Evolutionary conservation across 2,797 vertebrate genomes (phyloP).

Genomic region (Hoplostethus mediterraneus): DNA sequence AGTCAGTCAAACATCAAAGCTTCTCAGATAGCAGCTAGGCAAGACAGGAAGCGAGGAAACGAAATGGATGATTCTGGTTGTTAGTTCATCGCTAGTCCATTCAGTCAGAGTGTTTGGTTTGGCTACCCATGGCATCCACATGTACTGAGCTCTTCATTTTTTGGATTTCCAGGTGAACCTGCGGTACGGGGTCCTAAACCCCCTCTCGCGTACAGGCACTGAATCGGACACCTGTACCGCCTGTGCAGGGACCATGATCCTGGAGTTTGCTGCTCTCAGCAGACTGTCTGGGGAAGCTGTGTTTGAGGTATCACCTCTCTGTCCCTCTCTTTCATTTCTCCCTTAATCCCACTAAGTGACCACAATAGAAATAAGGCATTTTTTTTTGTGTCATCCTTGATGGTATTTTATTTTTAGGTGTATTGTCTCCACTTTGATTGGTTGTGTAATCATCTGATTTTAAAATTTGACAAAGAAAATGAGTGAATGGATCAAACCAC

Average conservation of each 20-base stretch:
- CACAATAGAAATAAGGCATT: not conserved
- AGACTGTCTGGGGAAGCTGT: slow-evolving; percentile 85
- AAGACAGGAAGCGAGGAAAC: not conserved
- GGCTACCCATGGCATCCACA: not conserved
- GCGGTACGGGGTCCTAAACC: slow-evolving; percentile 84
- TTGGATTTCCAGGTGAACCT: slow-evolving; percentile 83
- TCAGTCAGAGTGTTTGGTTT: not conserved
- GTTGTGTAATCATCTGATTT: not conserved
- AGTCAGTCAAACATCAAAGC: not conserved
- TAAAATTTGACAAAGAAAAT: not conserved
- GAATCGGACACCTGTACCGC: slow-evolving; percentile 90
- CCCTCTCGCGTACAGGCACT: slow-evolving; percentile 87
- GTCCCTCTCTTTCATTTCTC: not conserved
- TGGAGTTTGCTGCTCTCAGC: slow-evolving; percentile 89
- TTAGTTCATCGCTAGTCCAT: not conserved
- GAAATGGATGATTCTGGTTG: too few species aligned
- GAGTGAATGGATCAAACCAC: not conserved
- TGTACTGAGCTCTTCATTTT: not conserved
- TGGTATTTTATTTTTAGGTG: not conserved
- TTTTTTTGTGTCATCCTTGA: not conserved
- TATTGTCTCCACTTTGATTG: not conserved
- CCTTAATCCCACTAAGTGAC: too few species aligned
- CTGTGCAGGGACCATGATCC: slow-evolving; percentile 90
- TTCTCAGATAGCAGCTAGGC: not conserved
- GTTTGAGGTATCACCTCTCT: slow-evolving; percentile 82